These are phyloP conservation scores for Lordiphosa mommai DNA, from an alignment of 1,140 invertebrate genomes.

Conservation along the genomic window DNA sequence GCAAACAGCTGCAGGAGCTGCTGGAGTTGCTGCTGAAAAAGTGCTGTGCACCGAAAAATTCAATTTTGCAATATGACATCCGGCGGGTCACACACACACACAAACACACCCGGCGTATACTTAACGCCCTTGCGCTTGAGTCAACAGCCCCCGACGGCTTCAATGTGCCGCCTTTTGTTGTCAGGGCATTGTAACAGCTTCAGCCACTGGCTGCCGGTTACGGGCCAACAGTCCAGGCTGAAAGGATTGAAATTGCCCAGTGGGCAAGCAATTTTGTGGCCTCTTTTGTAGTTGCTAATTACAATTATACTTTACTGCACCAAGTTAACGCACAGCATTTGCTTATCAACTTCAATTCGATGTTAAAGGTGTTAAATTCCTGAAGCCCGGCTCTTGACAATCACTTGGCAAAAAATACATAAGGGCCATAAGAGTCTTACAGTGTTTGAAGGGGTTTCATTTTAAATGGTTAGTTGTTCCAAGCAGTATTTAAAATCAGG, in stretches of 20 bases:
- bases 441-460: too few species aligned
- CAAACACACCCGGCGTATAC: conserved; percentile 46
- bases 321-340: too few species aligned
- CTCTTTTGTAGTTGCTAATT: neutral
- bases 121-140: conserved; percentile 68
- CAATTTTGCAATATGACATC: conserved; percentile 76
- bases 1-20: conserved; percentile 61
- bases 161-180: conserved; percentile 60
- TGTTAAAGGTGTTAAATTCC: too few species aligned
- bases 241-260: conserved; percentile 1
- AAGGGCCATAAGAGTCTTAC: too few species aligned
- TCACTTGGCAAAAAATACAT: too few species aligned
- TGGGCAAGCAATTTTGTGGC: conserved; percentile 17
- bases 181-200: conserved; percentile 30
- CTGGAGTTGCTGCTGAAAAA: conserved; percentile 32
- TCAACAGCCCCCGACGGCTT: conserved; percentile 49
- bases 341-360: too few species aligned
- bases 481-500: too few species aligned
- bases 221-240: neutral
- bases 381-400: too few species aligned
- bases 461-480: too few species aligned
- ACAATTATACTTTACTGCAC: too few species aligned
- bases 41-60: conserved; percentile 64
- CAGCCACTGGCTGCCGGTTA: conserved; percentile 1
- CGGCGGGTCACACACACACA: conserved; percentile 35